phyloP scores from a whole-genome alignment of 2,113 vertebrate genomes.

The Charadrius vociferus region DNA sequence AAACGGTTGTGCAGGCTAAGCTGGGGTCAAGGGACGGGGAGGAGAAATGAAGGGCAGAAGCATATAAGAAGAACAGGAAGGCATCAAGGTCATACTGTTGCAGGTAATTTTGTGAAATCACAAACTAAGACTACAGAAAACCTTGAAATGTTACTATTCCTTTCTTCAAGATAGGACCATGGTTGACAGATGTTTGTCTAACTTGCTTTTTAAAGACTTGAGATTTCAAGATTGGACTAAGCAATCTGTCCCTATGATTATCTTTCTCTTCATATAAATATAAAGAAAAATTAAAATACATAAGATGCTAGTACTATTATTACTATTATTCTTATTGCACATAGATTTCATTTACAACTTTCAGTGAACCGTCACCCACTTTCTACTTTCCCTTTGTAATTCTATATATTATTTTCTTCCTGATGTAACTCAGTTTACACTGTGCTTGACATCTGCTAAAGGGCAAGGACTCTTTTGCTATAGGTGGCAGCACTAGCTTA shows the following conservation, averaged over 20 bases:
- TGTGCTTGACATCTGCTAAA: neutral
- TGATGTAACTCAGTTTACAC: neutral
- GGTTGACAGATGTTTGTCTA: neutral
- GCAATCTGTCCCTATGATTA: neutral
- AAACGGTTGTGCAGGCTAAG: neutral
- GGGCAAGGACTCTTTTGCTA: neutral
- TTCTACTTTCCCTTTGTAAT: neutral
- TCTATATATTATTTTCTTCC: neutral
- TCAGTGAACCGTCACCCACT: neutral
- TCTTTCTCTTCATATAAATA: neutral
- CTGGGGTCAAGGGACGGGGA: accelerated
- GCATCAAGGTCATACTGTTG: neutral
- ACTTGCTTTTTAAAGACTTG: neutral
- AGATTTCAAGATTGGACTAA: neutral
- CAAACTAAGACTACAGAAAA: neutral
- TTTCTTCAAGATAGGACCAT: neutral
- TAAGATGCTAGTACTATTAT: neutral
- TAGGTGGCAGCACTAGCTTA: constrained; percentile 36
- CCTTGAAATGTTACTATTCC: neutral
- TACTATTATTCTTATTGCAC: neutral
- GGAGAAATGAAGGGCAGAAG: neutral
- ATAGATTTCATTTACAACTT: neutral
- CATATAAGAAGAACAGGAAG: neutral
- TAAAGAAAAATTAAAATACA: neutral
- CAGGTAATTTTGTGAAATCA: neutral